Percentiles rank a stretch among this genome's conserved stretches.
Conservation (phyloP, 2,888 invertebrate species). For the Sycophila texana region DNA sequence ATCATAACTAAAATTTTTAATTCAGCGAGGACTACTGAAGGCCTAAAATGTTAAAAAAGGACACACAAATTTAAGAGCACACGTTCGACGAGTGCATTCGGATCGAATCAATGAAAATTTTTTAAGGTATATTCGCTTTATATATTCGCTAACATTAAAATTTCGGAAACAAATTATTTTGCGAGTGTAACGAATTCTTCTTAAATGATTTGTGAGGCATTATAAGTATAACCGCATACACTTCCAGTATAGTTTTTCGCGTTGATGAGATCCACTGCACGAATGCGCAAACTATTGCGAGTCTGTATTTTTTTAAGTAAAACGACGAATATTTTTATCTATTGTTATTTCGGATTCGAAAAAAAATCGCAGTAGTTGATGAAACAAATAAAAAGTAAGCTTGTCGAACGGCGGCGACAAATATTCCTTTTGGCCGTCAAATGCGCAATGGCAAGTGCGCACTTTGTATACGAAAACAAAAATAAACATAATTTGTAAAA, state of each 20-base stretch:
- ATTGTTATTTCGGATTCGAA: constrained; percentile 45
- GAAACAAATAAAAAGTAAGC: constrained; percentile 21
- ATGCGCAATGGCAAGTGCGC: constrained; percentile 48
- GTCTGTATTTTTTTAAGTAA: constrained; percentile 46
- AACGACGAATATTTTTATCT: constrained; percentile 48
- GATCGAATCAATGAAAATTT: constrained; percentile 33
- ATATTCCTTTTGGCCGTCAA: constrained; percentile 41
- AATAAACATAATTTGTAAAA: constrained; percentile 57
- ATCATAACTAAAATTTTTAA: constrained; percentile 3
- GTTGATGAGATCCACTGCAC: constrained; percentile 37
- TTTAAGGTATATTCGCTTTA: background rate
- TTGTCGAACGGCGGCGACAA: constrained; percentile 47
- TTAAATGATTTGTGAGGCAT: constrained; percentile 16
- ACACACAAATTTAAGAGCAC: constrained; percentile 35
- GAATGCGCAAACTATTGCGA: constrained; percentile 44
- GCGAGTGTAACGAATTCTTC: background rate
- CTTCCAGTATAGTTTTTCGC: constrained; percentile 28
- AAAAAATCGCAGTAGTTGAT: constrained; percentile 41
- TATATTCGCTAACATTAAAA: too few species aligned
- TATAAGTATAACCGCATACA: constrained; percentile 4
- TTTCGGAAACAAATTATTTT: too few species aligned
- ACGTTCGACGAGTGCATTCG: constrained; percentile 45
- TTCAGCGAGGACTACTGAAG: constrained; percentile 49
- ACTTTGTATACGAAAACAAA: constrained; percentile 57
- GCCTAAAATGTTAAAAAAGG: constrained; percentile 38